A percentile compares a stretch with the other conserved stretches of the same genome.
These are phyloP conservation scores for Mamestra brassicae DNA, from an alignment of 2,888 invertebrate species.

Conservation along the genomic window DNA sequence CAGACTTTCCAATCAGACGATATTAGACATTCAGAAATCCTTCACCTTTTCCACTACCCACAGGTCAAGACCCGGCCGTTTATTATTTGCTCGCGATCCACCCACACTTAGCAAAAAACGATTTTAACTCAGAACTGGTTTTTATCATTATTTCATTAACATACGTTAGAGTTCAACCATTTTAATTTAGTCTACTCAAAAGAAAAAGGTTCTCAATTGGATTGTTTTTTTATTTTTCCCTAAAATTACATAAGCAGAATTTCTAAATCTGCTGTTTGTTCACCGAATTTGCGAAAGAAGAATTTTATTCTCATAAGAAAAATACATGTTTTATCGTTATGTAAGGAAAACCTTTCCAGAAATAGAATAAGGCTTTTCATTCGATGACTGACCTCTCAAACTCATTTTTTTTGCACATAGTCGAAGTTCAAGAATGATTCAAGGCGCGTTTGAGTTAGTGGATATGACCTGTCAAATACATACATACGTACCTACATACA, in stretches of 20 bases:
- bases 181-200: not conserved
- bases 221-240: not conserved
- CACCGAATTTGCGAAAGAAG: not conserved
- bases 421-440: no score
- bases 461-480: no score
- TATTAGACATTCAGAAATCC: conserved; percentile 8
- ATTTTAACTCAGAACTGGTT: not conserved
- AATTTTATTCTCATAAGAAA: not conserved
- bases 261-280: not conserved
- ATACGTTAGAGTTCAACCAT: not conserved
- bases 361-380: not conserved
- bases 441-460: no score
- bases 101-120: conserved; percentile 2
- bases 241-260: not conserved
- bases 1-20: not conserved
- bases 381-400: not conserved
- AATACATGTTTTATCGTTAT: not conserved
- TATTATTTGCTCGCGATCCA: not conserved
- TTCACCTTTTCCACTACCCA: conserved; percentile 28
- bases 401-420: not conserved
- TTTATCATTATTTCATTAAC: not conserved
- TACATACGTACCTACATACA: no score
- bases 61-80: conserved; percentile 2
- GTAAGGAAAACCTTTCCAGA: not conserved
- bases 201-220: not conserved